These are phyloP conservation scores for Drosophila ambigua DNA, from an alignment of 1,140 invertebrate species.

Conservation along the genomic window DNA sequence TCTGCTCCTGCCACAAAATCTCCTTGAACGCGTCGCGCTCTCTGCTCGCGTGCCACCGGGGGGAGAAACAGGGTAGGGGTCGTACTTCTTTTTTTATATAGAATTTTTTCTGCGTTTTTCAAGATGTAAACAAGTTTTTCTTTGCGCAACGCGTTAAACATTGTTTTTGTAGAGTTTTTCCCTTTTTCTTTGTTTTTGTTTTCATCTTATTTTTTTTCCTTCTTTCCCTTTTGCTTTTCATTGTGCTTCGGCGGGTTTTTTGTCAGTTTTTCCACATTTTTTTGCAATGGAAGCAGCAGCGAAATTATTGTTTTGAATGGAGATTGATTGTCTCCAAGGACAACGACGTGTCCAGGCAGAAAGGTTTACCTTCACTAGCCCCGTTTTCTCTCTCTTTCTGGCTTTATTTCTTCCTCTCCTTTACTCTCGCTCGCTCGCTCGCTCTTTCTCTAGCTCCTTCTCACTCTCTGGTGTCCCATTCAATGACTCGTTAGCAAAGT, in stretches of 20 bases:
- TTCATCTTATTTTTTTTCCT: slow-evolving; percentile 22
- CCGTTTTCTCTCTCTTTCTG: background rate
- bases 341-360: slow-evolving; percentile 61
- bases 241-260: slow-evolving; percentile 56
- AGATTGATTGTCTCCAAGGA: slow-evolving; percentile 83
- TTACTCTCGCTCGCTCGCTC: too few species aligned
- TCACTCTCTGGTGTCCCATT: background rate
- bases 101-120: slow-evolving; percentile 58
- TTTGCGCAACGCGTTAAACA: slow-evolving; percentile 64
- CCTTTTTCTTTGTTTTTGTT: slow-evolving; percentile 42
- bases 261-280: slow-evolving; percentile 52
- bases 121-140: slow-evolving; percentile 83
- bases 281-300: slow-evolving; percentile 25
- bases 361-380: slow-evolving; percentile 48
- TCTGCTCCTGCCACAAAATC: slow-evolving; percentile 49
- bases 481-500: slow-evolving; percentile 60
- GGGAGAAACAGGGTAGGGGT: slow-evolving; percentile 27
- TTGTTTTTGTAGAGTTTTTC: slow-evolving; percentile 47
- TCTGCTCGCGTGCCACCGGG: slow-evolving; percentile 59
- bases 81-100: slow-evolving; percentile 40
- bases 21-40: slow-evolving; percentile 26
- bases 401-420: too few species aligned
- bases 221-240: slow-evolving; percentile 38
- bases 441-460: too few species aligned
- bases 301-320: slow-evolving; percentile 82